Evolutionary conservation across 2,113 vertebrate genomes (phyloP).

Genomic region (Hyperopisus bebe): DNA sequence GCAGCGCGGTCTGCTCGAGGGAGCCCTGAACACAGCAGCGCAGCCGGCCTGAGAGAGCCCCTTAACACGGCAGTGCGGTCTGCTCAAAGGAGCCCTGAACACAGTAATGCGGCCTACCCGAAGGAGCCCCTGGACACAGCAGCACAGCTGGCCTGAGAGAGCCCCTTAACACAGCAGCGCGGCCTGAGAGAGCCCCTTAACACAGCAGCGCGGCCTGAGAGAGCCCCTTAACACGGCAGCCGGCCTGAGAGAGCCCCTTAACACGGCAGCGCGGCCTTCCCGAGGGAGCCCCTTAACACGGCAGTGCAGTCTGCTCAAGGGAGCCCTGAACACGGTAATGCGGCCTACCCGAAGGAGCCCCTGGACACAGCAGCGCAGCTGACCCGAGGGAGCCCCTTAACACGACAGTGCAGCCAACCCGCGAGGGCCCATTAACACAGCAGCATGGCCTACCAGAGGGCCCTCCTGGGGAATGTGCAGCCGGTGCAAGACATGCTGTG

Average conservation of each 20-base stretch:
- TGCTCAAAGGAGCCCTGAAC: not conserved
- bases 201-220: not conserved
- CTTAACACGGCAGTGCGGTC: too few relatives aligned
- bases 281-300: too few relatives aligned
- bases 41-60: not conserved
- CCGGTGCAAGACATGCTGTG: constrained; percentile 86
- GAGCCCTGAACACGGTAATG: too few relatives aligned
- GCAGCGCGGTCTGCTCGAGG: too few relatives aligned
- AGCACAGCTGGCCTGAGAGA: not conserved
- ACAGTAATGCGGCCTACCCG: not conserved
- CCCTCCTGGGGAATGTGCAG: constrained; percentile 72
- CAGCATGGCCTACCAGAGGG: constrained; percentile 66
- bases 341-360: too few relatives aligned
- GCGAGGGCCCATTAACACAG: not conserved
- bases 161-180: not conserved
- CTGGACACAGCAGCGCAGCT: too few relatives aligned
- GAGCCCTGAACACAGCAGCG: not conserved
- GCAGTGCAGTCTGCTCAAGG: too few relatives aligned
- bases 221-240: not conserved
- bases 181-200: not conserved
- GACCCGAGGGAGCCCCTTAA: not conserved
- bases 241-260: too few relatives aligned
- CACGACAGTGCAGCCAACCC: not conserved
- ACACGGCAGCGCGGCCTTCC: not conserved
- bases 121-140: not conserved